Conservation (phyloP, 1,140 invertebrate species). For the Drosophila rufa region DNA sequence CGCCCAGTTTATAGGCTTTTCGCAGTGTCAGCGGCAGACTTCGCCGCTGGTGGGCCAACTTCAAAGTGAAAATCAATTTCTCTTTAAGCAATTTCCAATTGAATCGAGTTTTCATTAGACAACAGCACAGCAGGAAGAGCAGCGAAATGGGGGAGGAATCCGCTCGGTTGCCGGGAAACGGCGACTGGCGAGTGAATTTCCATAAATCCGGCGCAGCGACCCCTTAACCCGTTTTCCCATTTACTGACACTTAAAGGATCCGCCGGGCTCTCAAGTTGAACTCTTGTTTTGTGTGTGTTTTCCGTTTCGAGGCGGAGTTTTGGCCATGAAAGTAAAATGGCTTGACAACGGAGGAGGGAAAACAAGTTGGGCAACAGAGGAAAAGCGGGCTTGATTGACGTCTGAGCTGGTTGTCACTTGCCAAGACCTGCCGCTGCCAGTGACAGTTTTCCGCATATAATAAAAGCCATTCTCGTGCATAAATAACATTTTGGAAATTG, state of each 20-base stretch:
- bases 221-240: conserved; percentile 54
- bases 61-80: conserved; percentile 78
- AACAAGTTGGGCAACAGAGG: background rate
- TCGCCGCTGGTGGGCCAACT: conserved; percentile 35
- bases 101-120: conserved; percentile 78
- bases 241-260: conserved; percentile 68
- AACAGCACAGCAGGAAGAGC: conserved; percentile 42
- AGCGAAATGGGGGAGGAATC: conserved; percentile 4
- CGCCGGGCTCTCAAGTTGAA: conserved; percentile 31
- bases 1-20: conserved; percentile 3
- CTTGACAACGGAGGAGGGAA: conserved; percentile 5
- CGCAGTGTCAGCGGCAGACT: conserved; percentile 57
- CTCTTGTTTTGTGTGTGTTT: conserved; percentile 26
- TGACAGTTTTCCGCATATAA: conserved; percentile 47
- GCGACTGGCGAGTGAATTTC: conserved; percentile 54
- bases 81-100: conserved; percentile 67
- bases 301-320: conserved; percentile 28
- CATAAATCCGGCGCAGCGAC: conserved; percentile 40
- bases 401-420: conserved; percentile 48
- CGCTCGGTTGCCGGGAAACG: conserved; percentile 32
- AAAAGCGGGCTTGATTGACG: conserved; percentile 64
- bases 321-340: conserved; percentile 37
- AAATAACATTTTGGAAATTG: conserved; percentile 58
- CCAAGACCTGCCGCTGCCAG: conserved; percentile 33
- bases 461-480: conserved; percentile 41